A percentile compares a stretch with the other conserved stretches of the same genome.
These are phyloP conservation scores for Trichonephila clavipes DNA, from an alignment of 1,140 invertebrate genomes.

Conservation along the genomic window DNA sequence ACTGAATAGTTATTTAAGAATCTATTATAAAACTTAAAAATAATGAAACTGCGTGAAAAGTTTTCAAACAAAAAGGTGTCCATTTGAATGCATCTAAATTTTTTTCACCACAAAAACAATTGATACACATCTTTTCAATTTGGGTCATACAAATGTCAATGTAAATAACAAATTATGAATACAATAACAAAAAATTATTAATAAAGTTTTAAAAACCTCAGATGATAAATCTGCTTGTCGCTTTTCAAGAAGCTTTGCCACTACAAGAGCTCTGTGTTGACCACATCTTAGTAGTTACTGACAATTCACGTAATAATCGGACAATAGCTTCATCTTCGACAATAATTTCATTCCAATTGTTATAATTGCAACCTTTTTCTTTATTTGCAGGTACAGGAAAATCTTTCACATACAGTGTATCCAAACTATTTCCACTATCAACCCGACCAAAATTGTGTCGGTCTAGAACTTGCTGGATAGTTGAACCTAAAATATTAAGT, in stretches of 20 bases:
- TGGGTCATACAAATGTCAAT: no score
- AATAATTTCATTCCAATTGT: slow-evolving; percentile 71
- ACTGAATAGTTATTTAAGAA: no score
- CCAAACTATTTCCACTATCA: slow-evolving; percentile 92
- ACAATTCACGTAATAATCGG: slow-evolving; percentile 97
- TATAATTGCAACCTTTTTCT: slow-evolving; percentile 68
- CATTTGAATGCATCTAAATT: no score
- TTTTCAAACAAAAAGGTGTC: no score
- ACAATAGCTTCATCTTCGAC: slow-evolving; percentile 88
- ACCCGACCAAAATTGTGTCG: slow-evolving; percentile 95
- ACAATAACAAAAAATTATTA: slow-evolving; percentile 28
- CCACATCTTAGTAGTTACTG: slow-evolving; percentile 96
- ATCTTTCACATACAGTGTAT: slow-evolving; percentile 94
- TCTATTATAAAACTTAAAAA: no score
- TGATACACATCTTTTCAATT: no score
- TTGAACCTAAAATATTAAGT: slow-evolving; percentile 83
- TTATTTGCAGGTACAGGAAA: slow-evolving; percentile 83
- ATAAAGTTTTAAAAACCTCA: slow-evolving; percentile 78
- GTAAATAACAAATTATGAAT: no score
- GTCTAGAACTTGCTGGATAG: slow-evolving; percentile 92
- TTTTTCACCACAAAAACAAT: no score
- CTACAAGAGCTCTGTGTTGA: slow-evolving; percentile 95
- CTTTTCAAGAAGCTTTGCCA: slow-evolving; percentile 95
- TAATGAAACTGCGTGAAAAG: no score
- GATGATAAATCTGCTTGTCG: slow-evolving; percentile 87